Base-by-base conservation (phyloP, 2,113 vertebrate genomes). In the Ascaphus truei region DNA sequence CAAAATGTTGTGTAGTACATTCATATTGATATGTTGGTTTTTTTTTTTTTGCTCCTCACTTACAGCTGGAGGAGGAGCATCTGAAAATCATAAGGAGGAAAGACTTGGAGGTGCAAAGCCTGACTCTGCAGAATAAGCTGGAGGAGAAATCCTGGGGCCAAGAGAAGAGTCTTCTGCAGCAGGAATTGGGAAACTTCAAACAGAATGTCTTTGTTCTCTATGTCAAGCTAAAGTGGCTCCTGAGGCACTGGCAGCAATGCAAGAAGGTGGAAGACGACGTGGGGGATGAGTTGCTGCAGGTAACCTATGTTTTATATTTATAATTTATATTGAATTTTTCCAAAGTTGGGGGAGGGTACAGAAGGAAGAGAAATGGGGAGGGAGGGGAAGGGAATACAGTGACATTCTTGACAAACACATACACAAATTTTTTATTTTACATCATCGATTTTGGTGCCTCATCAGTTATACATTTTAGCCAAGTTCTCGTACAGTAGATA, bases 171-270 rank as follows among this genome's bases (percentile, higher is more conserved):
- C 31, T 86, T 43, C 79, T 98, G 73, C 94, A 93, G 51, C 94
- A 96, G 60, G 95, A 99, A 75, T 85, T 99, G 29, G 86, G 89
- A 8, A 88, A 91, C 78, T 92, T 97, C 84, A 91, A 92, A 76
- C 93, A 96, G 72, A 95, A 94, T 86, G 92, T 89, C 26, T 89
- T 95, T 82, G 86, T 98, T 36, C 85, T 97, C 73, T 99, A 96
- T 36, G 91, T 96, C 79, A 98, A 96, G 81, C 90, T 99, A 69
- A 88, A 94, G 71, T 94, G 93, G 91, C 88, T 98, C 75, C 90
- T 99, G 10, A 92, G 88, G 60, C 94, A 93, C 72, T 98, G 96
- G 96, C 87, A 91, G 65, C 91, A 88, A 34, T 88, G 92, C 27
- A 91, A 85, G 65, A 82, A 81, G 64, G 79, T 85, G n/a, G 68